Conservation (phyloP, 2,797 vertebrate species). For the Psittacula echo region DNA sequence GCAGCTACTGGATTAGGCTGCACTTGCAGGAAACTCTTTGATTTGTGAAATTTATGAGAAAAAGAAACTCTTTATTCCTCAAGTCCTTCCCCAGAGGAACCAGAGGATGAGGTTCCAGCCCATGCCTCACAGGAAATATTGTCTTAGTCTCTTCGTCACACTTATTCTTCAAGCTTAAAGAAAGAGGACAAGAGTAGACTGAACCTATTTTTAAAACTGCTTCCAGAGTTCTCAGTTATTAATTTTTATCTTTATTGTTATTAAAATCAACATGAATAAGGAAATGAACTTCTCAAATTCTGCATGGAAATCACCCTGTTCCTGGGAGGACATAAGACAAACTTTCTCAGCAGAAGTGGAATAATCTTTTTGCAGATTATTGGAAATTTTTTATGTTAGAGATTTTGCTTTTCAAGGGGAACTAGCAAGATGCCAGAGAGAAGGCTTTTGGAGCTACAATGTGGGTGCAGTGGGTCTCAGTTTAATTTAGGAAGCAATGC, state of each 20-base stretch:
- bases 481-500: neutral
- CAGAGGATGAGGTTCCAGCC: neutral
- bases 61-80: neutral
- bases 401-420: neutral
- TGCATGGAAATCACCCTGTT: neutral
- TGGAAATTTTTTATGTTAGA: neutral
- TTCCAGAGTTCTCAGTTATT: neutral
- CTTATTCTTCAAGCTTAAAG: neutral
- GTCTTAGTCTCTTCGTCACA: neutral
- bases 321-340: neutral
- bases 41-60: neutral
- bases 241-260: neutral
- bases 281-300: neutral
- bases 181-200: neutral
- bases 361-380: neutral
- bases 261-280: neutral
- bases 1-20: neutral
- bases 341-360: neutral
- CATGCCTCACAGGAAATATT: neutral
- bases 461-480: neutral
- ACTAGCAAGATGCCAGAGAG: neutral
- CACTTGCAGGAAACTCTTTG: neutral
- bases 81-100: neutral
- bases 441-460: neutral
- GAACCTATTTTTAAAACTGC: neutral